Evolutionary conservation across 2,113 vertebrate species (phyloP).

Genomic region (Cynopterus brachyotis): DNA sequence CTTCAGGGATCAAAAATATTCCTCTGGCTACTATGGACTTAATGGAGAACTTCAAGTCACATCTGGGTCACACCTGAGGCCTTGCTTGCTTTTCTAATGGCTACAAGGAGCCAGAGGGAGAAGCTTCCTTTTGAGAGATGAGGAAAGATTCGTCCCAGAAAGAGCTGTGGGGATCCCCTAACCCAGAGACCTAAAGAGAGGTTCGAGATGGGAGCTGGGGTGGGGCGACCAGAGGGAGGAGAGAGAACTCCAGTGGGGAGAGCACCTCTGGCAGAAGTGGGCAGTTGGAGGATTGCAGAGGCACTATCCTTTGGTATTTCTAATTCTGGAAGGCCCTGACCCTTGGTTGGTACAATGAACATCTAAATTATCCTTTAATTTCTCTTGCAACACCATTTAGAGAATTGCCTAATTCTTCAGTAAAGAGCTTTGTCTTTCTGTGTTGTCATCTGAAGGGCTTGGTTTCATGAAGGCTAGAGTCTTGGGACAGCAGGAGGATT

Average conservation of each 20-base stretch:
- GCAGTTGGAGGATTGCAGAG: neutral
- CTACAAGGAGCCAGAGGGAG: neutral
- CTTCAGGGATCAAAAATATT: neutral
- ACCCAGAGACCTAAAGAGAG: neutral
- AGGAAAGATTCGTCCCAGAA: neutral
- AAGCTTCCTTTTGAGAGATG: neutral
- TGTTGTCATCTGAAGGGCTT: neutral
- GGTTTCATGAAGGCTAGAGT: neutral
- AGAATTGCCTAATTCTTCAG: neutral
- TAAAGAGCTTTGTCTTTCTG: neutral
- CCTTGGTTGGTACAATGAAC: neutral
- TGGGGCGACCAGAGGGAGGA: neutral
- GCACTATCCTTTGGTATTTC: neutral
- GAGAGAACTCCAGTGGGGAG: neutral
- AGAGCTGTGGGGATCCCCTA: neutral
- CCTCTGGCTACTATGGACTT: neutral
- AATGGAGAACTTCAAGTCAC: neutral
- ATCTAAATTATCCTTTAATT: constrained; percentile 1
- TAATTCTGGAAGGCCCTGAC: neutral
- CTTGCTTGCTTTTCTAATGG: neutral
- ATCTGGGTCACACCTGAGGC: neutral
- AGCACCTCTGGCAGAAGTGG: neutral
- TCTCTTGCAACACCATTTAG: neutral
- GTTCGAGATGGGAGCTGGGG: neutral
- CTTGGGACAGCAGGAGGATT: neutral